Evolutionary conservation across 2,797 vertebrate species (phyloP), one percentile per base, ranked within the genome.

Genomic region (Eulemur albifrons): DNA sequence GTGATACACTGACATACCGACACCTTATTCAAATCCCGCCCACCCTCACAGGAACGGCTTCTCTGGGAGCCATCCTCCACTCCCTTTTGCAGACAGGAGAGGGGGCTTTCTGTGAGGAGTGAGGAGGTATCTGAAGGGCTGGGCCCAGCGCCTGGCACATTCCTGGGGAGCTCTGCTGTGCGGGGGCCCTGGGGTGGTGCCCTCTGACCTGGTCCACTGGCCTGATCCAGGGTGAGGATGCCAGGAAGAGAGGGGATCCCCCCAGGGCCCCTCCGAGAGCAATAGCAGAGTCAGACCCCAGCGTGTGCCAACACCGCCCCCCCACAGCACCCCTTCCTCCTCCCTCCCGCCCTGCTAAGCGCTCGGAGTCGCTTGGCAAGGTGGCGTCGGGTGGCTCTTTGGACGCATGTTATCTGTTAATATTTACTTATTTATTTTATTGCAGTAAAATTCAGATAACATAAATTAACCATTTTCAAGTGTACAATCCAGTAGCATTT

Each of bases 231-330:
- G 30, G 17, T 30, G 38, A 40, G 76, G 25, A n/a, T 57, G 52
- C 61, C 57, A 90, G 72, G 80, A 61, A 45, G 21, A 7, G 43
- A 40, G 17, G 35, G 14, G 54, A 50, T 54, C 38, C 35, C 30
- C 54, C 30, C 30, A 38, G n/a, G 27, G 1, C 20, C 2, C 15
- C 45, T 13, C 5, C 0, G 13, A 50, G 23, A 45, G 63, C 67
- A 5, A 2, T 2, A 63, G 69, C 43, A 72, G 23, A 63, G n/a
- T n/a, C 43, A 65, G 67, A 40, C 17, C 57, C 45, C 35, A 14
- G 2, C 0, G 1, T 13, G 5, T 1, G 8, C 59, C 7, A 69
- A 25, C 40, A 30, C 38, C 21, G 3, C 0, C 4, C 67, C 67
- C 43, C 25, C 7, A 30, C 52, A 15, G 23, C 0, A 13, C n/a